Percentiles rank a stretch among this genome's conserved stretches.
Conservation (phyloP, 2,113 vertebrate species). For the Myanophis thanlyinensis region DNA sequence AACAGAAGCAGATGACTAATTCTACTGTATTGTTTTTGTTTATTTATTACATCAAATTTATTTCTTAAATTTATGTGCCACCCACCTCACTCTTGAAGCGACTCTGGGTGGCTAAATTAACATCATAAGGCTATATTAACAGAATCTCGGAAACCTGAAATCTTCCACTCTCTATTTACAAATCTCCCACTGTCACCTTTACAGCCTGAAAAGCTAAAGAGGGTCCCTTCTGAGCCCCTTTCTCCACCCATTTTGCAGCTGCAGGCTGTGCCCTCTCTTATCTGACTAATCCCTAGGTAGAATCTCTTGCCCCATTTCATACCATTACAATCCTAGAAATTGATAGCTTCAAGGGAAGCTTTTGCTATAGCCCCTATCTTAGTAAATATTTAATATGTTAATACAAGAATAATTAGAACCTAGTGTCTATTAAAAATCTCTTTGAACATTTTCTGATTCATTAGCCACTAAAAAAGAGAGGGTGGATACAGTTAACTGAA, state of each 20-base stretch:
- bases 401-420: background rate
- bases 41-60: background rate
- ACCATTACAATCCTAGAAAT: background rate
- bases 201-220: no score
- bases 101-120: background rate
- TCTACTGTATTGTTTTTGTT: background rate
- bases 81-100: background rate
- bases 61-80: background rate
- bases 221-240: background rate
- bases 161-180: no score
- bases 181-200: no score
- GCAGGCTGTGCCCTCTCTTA: background rate
- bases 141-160: background rate
- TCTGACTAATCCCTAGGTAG: background rate
- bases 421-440: background rate
- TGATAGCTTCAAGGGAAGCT: background rate
- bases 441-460: background rate
- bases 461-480: slow-evolving; percentile 38
- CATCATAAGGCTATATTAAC: background rate
- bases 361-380: background rate
- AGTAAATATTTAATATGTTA: background rate
- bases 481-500: background rate
- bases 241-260: background rate
- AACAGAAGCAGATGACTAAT: background rate
- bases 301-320: background rate